Conservation (phyloP, 2,888 invertebrate genomes). For the Megastigmus dorsalis region DNA sequence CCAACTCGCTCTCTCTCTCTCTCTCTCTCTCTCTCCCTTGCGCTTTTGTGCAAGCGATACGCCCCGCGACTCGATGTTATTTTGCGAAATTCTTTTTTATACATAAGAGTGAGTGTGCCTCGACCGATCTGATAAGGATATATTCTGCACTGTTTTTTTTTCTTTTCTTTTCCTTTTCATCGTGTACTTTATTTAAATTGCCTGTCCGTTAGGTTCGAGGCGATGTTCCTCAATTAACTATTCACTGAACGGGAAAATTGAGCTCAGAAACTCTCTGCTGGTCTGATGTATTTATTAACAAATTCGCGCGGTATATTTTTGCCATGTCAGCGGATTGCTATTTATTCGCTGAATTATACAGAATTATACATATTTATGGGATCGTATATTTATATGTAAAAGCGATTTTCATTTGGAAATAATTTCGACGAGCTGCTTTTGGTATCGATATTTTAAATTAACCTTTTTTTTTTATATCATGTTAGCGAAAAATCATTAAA, state of each 20-base stretch:
- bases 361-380: too few species aligned
- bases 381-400: too few species aligned
- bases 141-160: neutral
- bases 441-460: too few species aligned
- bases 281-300: too few species aligned
- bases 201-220: slow-evolving; percentile 27
- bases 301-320: too few species aligned
- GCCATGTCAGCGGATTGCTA: too few species aligned
- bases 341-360: too few species aligned
- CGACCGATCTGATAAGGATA: slow-evolving; percentile 39
- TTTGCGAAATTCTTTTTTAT: slow-evolving; percentile 26
- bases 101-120: neutral
- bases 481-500: too few species aligned
- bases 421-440: too few species aligned
- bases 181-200: slow-evolving; percentile 46
- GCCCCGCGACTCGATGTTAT: slow-evolving; percentile 11
- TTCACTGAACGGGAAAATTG: slow-evolving; percentile 52
- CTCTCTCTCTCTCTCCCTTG: neutral
- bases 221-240: slow-evolving; percentile 17
- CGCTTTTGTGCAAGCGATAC: slow-evolving; percentile 16
- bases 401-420: too few species aligned
- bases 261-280: too few species aligned
- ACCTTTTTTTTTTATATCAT: too few species aligned
- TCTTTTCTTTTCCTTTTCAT: slow-evolving; percentile 1
- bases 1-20: neutral